Evolutionary conservation across 2,888 invertebrate genomes (phyloP).

Genomic region (Ecdyonurus torrentis): DNA sequence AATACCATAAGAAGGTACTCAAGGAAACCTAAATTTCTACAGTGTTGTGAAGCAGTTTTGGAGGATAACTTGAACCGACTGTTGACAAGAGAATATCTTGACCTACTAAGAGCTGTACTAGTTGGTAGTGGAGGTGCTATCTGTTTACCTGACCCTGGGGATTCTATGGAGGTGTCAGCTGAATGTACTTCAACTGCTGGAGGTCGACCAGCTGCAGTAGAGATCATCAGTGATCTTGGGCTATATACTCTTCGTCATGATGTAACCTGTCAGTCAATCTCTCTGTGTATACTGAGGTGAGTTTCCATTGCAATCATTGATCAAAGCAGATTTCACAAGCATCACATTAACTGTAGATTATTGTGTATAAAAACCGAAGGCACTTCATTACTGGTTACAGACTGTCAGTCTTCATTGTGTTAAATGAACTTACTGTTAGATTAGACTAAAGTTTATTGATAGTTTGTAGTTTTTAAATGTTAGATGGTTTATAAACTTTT

Average conservation of each 20-base stretch:
- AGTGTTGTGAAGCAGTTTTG: constrained; percentile 42
- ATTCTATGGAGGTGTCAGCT: constrained; percentile 40
- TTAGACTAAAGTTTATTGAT: neutral
- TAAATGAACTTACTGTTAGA: constrained; percentile 9
- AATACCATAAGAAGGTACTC: neutral
- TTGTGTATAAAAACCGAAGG: no score
- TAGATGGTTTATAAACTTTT: no score
- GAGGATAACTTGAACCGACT: constrained; percentile 75
- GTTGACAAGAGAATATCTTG: constrained; percentile 74
- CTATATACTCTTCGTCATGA: constrained; percentile 49
- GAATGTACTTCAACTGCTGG: constrained; percentile 31
- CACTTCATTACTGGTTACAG: no score
- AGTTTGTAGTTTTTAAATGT: no score
- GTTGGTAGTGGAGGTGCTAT: constrained; percentile 40
- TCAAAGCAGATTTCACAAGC: no score
- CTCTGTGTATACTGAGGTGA: constrained; percentile 41
- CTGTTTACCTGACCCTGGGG: constrained; percentile 24
- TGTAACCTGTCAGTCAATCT: constrained; percentile 43
- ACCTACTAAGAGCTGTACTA: constrained; percentile 58
- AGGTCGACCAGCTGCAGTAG: constrained; percentile 41
- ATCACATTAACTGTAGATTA: no score
- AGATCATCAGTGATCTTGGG: constrained; percentile 70
- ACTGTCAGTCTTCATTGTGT: constrained; percentile 3
- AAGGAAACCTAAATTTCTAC: neutral
- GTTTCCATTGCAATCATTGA: neutral